Base-by-base conservation (phyloP, 2,797 vertebrate genomes). In the Takifugu rubripes region DNA sequence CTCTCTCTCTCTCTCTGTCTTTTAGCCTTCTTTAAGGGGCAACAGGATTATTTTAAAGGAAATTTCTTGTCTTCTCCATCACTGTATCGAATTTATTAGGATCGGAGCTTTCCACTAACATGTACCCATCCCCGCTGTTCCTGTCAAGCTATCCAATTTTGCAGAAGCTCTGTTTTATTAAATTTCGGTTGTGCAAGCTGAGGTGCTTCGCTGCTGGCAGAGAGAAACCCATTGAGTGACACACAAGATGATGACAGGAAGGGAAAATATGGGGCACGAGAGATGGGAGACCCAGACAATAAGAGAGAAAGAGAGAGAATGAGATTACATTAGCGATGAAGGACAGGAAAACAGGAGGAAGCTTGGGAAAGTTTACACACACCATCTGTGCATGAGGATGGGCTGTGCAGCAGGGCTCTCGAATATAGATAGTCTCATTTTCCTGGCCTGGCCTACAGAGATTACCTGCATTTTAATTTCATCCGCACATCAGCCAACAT, bases 381-480 rank as follows among this genome's bases (percentile, higher is more conserved):
- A 2, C 77, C 79, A 81, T 85, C 83, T 83, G 84, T 81, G 78
- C 80, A 77, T 77, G 58, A 82, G 75, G 81, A 74, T 71, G 59
- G 70, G 65, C 69, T 75, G 74, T 24, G 56, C 66, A 36, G 64
- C 68, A 66, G 64, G 64, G 73, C 67, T 66, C 75, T 73, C 77
- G 83, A 86, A 86, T 86, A 77, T 82, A 80, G 71, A 85, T 81
- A 70, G 70, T 82, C 72, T 85, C 67, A 84, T 85, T 85, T 85
- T 50, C 59, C 47, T 51, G 49, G 48, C 21, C 25, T 55, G 52
- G 58, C 57, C 68, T 56, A 6, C 66, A 5, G 44, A 79, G 49
- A 63, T 59, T 51, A 59, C 25, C 21, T 31, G 1, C 17, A 57
- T 60, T 52, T 52, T 5, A 17, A 63, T 66, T 78, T 70, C 53